These are phyloP conservation scores for Podarcis raffonei DNA, from an alignment of 2,113 vertebrate genomes.

Conservation along the genomic window DNA sequence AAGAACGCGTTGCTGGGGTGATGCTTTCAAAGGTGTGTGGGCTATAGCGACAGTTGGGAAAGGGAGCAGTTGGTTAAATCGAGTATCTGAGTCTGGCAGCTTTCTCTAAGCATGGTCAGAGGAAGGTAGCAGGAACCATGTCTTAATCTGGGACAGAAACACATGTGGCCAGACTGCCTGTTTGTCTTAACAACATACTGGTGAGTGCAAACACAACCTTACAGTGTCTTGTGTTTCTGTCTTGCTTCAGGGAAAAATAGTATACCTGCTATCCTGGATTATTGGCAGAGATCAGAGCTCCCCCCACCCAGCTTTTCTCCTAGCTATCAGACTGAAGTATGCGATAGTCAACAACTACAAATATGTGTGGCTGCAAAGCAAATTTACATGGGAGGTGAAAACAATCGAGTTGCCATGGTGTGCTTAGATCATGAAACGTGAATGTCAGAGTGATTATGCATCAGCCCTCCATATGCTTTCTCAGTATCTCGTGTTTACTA, in stretches of 20 bases:
- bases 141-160: no score
- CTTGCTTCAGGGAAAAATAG: background rate
- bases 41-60: background rate
- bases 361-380: constrained; percentile 19
- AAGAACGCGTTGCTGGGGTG: background rate
- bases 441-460: constrained; percentile 20
- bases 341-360: background rate
- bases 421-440: constrained; percentile 3
- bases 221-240: background rate
- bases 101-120: background rate
- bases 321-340: background rate
- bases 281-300: background rate
- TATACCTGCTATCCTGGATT: background rate
- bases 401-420: constrained; percentile 31
- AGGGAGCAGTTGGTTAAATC: background rate
- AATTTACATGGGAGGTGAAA: constrained; percentile 22
- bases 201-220: background rate
- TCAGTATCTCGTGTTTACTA: background rate
- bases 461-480: background rate
- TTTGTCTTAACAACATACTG: background rate
- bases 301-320: background rate
- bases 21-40: background rate
- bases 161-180: background rate
- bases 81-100: background rate
- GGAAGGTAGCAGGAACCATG: background rate